Evolutionary conservation across 2,113 vertebrate genomes (phyloP), one percentile per base, ranked within the genome.

Genomic region (Thinocorus orbignyianus): DNA sequence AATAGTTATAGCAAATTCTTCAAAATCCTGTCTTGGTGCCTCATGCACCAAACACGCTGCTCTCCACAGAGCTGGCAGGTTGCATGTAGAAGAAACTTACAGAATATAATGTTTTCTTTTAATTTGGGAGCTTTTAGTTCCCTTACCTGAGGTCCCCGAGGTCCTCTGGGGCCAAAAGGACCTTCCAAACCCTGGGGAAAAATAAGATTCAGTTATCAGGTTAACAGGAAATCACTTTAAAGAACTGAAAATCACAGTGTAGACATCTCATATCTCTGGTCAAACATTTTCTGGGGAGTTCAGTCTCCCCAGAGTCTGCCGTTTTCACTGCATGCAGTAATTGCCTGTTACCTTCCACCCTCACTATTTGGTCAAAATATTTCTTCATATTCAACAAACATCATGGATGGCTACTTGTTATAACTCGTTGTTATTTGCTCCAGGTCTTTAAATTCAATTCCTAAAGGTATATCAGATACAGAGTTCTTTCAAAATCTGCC

Each of bases 111-210:
- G 6, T 24, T 66, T 71, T 42, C 51, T 79, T 93, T 81, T 39
- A 44, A 85, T 57, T 44, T 80, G 23, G 13, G 54, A 72, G 42
- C 9, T 90, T 82, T 93, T 84, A 70, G 11, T 41, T 54, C 62
- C 17, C 46, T 96, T 98, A 99, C 99, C 98, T 98, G 98, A 94
- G 97, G 97, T 97, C 98, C 98, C 57, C 93, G 97, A n/a, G 87
- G 86, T 95, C 99, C 99, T 17, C 70, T 97, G 64, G 76, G 94
- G 60, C 99, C 99, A 60, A 91, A 66, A 81, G 95, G 71, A 12
- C 97, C 97, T 71, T 77, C 81, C 7, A 88, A 80, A 86, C 97
- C 97, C 96, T 97, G 57, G 76, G 48, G 35, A 92, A 95, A 94
- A 86, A 87, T 60, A 69, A 66, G 24, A 77, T 76, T 41, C 7